phyloP scores from a whole-genome alignment of 2,888 invertebrate genomes.

The Hirtodrosophila trivittata region DNA sequence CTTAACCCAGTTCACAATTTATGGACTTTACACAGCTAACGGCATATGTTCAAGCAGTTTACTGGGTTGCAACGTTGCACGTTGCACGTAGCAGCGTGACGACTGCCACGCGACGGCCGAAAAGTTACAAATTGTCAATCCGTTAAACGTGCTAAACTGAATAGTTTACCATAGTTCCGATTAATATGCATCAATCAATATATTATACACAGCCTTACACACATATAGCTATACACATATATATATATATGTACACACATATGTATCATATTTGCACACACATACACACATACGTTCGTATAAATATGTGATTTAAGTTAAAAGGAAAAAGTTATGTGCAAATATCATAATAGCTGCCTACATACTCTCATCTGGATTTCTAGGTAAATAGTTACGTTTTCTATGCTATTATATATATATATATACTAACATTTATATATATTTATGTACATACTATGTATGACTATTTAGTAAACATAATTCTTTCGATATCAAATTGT shows the following conservation, averaged over 20 bases:
- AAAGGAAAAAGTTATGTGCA: too few species aligned
- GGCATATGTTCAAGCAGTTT: conserved; percentile 5
- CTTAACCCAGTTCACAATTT: conserved; percentile 19
- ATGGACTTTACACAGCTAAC: neutral
- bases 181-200: conserved; percentile 6
- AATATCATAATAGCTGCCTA: too few species aligned
- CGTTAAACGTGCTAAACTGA: conserved; percentile 15
- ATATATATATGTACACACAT: neutral
- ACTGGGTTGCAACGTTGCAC: conserved; percentile 3
- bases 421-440: too few species aligned
- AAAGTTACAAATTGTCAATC: conserved; percentile 14
- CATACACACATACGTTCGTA: neutral
- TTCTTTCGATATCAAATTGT: too few species aligned
- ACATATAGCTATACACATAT: conserved; percentile 1
- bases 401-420: too few species aligned
- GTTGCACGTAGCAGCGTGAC: conserved; percentile 7
- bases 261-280: neutral
- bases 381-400: too few species aligned
- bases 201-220: neutral
- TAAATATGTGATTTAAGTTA: neutral
- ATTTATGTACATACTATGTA: too few species aligned
- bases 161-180: conserved; percentile 14
- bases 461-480: too few species aligned
- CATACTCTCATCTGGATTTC: too few species aligned
- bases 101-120: conserved; percentile 9